Evolutionary conservation across 2,888 invertebrate species (phyloP).

Genomic region (Harpalus rufipes): DNA sequence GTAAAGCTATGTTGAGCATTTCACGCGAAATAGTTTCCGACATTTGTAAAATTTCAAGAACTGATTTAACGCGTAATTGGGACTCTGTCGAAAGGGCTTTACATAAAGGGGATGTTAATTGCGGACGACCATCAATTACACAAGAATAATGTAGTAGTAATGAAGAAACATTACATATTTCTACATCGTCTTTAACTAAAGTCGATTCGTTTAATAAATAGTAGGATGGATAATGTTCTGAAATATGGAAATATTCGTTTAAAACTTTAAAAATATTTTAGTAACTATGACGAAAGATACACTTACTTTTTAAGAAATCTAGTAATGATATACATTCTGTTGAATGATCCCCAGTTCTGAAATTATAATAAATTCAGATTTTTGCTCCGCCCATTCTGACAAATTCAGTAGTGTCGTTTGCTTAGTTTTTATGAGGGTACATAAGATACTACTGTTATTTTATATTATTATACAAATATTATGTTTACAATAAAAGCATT

Average conservation of each 20-base stretch:
- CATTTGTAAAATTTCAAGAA: neutral
- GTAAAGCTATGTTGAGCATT: neutral
- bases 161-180: neutral
- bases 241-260: too few species aligned
- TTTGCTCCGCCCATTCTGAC: too few species aligned
- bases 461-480: too few species aligned
- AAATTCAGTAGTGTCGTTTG: too few species aligned
- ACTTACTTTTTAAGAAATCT: constrained; percentile 3
- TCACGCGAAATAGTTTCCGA: neutral
- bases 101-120: neutral
- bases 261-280: too few species aligned
- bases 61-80: neutral
- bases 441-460: too few species aligned
- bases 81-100: neutral
- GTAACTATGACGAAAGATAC: neutral
- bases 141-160: neutral
- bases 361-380: too few species aligned
- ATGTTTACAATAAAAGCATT: too few species aligned
- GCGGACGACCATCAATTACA: neutral
- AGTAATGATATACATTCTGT: neutral
- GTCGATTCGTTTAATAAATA: neutral
- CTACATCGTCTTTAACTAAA: neutral
- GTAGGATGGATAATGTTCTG: neutral
- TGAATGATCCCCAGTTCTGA: neutral
- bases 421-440: too few species aligned